A percentile compares a stretch with the other conserved stretches of the same genome.
Evolutionary conservation across 2,888 invertebrate genomes (phyloP).

Genomic region (Acleris laterana): DNA sequence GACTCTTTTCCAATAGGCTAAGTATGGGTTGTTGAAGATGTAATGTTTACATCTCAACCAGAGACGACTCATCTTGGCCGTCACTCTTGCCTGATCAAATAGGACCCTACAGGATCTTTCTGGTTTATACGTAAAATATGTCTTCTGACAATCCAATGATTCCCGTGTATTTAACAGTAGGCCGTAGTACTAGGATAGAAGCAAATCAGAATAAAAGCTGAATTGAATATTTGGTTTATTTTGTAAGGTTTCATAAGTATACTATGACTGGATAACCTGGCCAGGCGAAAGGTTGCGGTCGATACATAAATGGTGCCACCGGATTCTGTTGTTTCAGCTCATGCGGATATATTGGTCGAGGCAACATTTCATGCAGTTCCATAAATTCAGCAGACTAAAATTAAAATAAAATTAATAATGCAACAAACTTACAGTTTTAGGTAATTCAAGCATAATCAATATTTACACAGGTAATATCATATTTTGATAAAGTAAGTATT

Average conservation of each 20-base stretch:
- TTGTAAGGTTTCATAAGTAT: slow-evolving; percentile 52
- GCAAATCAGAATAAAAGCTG: slow-evolving; percentile 62
- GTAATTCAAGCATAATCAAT: slow-evolving; percentile 3
- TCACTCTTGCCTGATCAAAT: too few species aligned
- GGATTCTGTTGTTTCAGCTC: slow-evolving; percentile 57
- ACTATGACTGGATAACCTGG: slow-evolving; percentile 73
- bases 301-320: slow-evolving; percentile 59
- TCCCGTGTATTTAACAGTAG: slow-evolving; percentile 1
- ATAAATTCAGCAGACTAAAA: slow-evolving; percentile 43
- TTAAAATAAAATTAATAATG: slow-evolving; percentile 12
- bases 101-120: too few species aligned
- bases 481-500: slow-evolving; percentile 4
- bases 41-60: too few species aligned
- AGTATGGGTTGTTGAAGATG: too few species aligned
- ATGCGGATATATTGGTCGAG: slow-evolving; percentile 64
- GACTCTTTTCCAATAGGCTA: too few species aligned
- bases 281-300: slow-evolving; percentile 71
- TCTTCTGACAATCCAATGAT: not conserved
- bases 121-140: too few species aligned
- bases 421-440: slow-evolving; percentile 5
- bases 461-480: slow-evolving; percentile 24
- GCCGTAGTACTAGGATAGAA: slow-evolving; percentile 25
- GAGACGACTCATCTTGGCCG: too few species aligned
- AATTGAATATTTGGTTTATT: slow-evolving; percentile 40
- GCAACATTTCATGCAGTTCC: slow-evolving; percentile 46